These are phyloP conservation scores for Felis chaus DNA, from an alignment of 2,113 vertebrate species.

Conservation along the genomic window DNA sequence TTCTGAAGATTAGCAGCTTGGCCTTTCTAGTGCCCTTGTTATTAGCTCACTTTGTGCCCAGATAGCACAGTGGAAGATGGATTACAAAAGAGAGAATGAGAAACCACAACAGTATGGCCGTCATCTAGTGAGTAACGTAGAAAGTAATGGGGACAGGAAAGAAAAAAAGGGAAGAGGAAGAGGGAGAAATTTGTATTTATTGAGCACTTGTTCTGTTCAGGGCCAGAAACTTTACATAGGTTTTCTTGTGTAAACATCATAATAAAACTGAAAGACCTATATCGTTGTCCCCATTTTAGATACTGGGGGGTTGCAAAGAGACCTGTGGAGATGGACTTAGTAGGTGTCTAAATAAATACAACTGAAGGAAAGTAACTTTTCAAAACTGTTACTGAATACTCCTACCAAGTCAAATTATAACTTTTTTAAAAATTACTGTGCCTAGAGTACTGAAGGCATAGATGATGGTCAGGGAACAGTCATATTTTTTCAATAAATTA, in stretches of 20 bases:
- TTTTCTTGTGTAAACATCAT: not conserved
- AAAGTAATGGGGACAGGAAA: not conserved
- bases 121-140: not conserved
- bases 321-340: not conserved
- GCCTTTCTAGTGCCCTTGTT: not conserved
- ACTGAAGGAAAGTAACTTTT: not conserved
- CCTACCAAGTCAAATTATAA: not conserved
- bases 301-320: not conserved
- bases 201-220: fast-evolving
- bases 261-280: not conserved
- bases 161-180: not conserved
- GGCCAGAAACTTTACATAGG: not conserved
- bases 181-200: not conserved
- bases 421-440: not conserved
- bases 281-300: not conserved
- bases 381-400: constrained; percentile 12
- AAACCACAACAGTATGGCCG: not conserved
- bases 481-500: not conserved
- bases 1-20: not conserved
- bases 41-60: not conserved
- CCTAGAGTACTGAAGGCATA: not conserved
- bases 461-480: not conserved
- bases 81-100: not conserved
- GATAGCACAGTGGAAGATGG: not conserved
- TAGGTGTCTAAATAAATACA: not conserved